Evolutionary conservation across 2,888 invertebrate genomes (phyloP).

Genomic region (Micoletzkya japonica): DNA sequence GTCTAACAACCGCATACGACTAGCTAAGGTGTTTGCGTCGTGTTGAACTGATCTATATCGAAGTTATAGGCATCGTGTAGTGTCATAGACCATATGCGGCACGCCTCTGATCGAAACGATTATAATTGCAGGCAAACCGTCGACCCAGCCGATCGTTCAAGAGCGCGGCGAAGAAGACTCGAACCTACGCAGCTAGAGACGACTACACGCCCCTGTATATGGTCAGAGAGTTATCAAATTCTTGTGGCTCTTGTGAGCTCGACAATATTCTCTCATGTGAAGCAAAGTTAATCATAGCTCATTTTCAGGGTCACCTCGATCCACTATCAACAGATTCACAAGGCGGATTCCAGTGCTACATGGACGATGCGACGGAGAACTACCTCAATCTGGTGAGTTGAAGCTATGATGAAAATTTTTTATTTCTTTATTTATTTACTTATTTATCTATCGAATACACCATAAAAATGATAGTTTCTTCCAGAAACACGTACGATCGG

Average conservation of each 20-base stretch:
- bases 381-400: conserved; percentile 39
- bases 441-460: not conserved
- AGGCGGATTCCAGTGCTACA: conserved; percentile 56
- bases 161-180: no score
- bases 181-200: no score
- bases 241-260: conserved; percentile 1
- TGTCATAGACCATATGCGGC: no score
- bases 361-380: conserved; percentile 35
- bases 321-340: conserved; percentile 53
- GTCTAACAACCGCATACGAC: no score
- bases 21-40: no score
- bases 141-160: no score
- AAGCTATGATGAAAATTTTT: not conserved
- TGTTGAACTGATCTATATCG: no score
- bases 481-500: conserved; percentile 49
- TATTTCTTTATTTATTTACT: not conserved
- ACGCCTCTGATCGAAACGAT: no score
- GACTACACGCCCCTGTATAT: no score
- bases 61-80: no score
- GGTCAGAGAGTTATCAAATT: no score
- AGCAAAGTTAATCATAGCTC: not conserved
- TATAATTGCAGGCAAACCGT: no score
- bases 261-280: not conserved
- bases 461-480: not conserved
- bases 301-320: conserved; percentile 36